Conservation (phyloP, 2,113 vertebrate genomes). For the Corynorhinus townsendii region DNA sequence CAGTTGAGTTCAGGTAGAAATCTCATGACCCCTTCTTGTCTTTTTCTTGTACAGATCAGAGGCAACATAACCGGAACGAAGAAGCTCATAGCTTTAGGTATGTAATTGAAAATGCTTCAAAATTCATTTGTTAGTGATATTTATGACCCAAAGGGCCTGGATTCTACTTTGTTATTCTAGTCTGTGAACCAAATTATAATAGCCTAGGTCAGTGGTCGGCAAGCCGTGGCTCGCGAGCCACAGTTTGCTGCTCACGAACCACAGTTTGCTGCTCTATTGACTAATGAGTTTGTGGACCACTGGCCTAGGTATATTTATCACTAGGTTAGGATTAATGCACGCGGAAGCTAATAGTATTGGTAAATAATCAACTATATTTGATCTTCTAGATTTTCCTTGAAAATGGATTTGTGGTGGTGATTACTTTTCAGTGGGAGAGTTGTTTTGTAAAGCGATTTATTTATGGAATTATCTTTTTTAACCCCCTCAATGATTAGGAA, state of each 20-base stretch:
- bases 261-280: too few relatives aligned
- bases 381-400: not conserved
- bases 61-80: conserved; percentile 7
- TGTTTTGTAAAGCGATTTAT: not conserved
- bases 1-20: conserved; percentile 53
- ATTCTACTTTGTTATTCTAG: not conserved
- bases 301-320: not conserved
- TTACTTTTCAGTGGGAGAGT: not conserved
- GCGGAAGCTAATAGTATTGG: conserved; percentile 22
- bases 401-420: conserved; percentile 6
- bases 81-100: conserved; percentile 52
- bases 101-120: conserved; percentile 52
- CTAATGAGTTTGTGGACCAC: too few relatives aligned
- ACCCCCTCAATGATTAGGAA: not conserved
- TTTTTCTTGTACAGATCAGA: conserved; percentile 52
- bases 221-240: too few relatives aligned
- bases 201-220: not conserved
- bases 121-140: not conserved
- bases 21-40: conserved; percentile 62
- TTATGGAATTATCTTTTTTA: not conserved
- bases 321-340: not conserved
- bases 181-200: not conserved
- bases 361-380: not conserved
- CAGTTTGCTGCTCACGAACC: too few relatives aligned
- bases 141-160: not conserved